Conservation (phyloP, 2,797 vertebrate genomes). For the Microcaecilia unicolor region DNA sequence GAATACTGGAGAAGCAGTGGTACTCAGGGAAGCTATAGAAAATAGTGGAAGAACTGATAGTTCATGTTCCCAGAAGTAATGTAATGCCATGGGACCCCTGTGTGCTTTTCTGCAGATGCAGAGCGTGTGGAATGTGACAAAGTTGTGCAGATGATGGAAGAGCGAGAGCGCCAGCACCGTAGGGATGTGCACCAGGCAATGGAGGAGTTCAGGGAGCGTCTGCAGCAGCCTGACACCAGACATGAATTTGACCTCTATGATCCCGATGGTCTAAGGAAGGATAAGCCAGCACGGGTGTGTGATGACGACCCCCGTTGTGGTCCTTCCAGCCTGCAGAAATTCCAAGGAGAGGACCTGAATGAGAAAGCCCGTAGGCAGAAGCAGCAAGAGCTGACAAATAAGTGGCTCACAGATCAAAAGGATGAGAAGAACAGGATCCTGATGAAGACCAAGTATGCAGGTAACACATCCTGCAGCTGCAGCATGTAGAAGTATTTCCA, state of each 20-base stretch:
- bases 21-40: too few relatives aligned
- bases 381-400: slow-evolving; percentile 58
- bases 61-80: too few relatives aligned
- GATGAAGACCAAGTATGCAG: slow-evolving; percentile 25
- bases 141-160: slow-evolving; percentile 45
- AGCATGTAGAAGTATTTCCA: too few relatives aligned
- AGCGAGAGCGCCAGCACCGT: slow-evolving; percentile 37
- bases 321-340: slow-evolving; percentile 41
- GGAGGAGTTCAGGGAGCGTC: slow-evolving; percentile 33
- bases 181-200: slow-evolving; percentile 32
- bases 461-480: slow-evolving; percentile 39
- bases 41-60: too few relatives aligned
- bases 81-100: too few relatives aligned
- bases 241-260: slow-evolving; percentile 50
- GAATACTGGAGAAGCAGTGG: too few relatives aligned
- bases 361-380: slow-evolving; percentile 18
- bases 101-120: slow-evolving; percentile 15
- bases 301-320: slow-evolving; percentile 5
- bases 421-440: slow-evolving; percentile 35
- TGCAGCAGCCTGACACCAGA: slow-evolving; percentile 44
- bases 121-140: slow-evolving; percentile 21
- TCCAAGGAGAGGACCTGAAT: slow-evolving; percentile 54
- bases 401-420: slow-evolving; percentile 52
- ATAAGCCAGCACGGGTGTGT: not conserved
- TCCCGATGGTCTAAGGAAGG: slow-evolving; percentile 30